Percentiles rank a stretch among this genome's conserved stretches.
Evolutionary conservation across 1,140 invertebrate species (phyloP).

Genomic region (Trichonephila inaurata): DNA sequence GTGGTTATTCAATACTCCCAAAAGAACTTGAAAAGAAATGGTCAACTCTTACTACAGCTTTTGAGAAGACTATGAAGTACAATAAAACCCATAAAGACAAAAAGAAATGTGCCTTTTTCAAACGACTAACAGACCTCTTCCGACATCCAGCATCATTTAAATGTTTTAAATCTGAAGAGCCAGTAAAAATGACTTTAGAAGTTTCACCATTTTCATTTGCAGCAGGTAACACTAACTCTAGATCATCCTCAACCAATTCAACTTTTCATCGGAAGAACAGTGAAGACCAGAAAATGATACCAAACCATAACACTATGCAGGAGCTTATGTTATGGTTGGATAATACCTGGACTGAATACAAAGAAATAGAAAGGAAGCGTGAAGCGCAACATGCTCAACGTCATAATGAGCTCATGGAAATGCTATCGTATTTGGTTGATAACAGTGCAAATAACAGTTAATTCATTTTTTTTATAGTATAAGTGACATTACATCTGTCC

Average conservation of each 20-base stretch:
- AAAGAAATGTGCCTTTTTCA: slow-evolving; percentile 74
- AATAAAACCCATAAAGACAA: slow-evolving; percentile 70
- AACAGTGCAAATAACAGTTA: neutral
- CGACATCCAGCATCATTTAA: slow-evolving; percentile 62
- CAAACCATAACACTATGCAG: neutral
- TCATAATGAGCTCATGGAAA: slow-evolving; percentile 73
- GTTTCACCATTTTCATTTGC: slow-evolving; percentile 66
- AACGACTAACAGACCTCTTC: slow-evolving; percentile 45
- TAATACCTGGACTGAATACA: slow-evolving; percentile 57
- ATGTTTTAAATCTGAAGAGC: slow-evolving; percentile 33
- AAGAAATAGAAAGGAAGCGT: slow-evolving; percentile 49
- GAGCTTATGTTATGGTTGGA: slow-evolving; percentile 56
- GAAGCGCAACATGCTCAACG: slow-evolving; percentile 16
- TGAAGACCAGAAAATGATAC: neutral
- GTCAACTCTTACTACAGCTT: slow-evolving; percentile 30
- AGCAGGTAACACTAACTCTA: neutral
- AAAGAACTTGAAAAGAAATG: slow-evolving; percentile 68
- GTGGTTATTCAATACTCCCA: slow-evolving; percentile 36
- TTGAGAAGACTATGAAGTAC: slow-evolving; percentile 60
- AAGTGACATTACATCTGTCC: slow-evolving; percentile 1
- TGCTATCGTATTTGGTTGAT: slow-evolving; percentile 66
- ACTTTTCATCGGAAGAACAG: neutral
- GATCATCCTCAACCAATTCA: neutral
- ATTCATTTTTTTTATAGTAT: neutral
- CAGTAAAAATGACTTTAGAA: slow-evolving; percentile 63